phyloP scores from a whole-genome alignment of 2,113 vertebrate genomes.

The Oxyruncus cristatus region DNA sequence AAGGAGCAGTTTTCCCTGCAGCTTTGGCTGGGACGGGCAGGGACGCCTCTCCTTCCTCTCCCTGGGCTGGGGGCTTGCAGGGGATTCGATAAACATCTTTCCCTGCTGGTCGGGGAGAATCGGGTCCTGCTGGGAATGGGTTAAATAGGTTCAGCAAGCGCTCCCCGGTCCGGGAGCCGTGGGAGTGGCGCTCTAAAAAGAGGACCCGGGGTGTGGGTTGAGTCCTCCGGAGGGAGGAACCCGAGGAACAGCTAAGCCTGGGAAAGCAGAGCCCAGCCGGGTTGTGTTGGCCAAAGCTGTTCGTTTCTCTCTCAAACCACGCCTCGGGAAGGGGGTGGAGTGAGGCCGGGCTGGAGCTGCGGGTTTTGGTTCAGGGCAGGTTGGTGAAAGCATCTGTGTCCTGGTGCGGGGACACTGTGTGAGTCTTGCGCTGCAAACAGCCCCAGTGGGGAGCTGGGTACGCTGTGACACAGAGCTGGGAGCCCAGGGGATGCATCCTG shows the following conservation, averaged over 20 bases:
- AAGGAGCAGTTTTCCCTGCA: background rate
- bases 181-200: constrained; percentile 37
- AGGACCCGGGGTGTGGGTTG: constrained; percentile 44
- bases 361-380: background rate
- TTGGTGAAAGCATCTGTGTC: background rate
- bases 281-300: constrained; percentile 1
- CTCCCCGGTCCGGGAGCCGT: background rate
- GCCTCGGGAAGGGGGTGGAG: constrained; percentile 26
- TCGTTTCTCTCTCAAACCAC: constrained; percentile 24
- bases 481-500: fast-evolving
- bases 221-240: constrained; percentile 58
- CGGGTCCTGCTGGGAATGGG: background rate
- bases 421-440: fast-evolving
- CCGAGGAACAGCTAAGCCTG: constrained; percentile 61
- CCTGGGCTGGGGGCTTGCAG: fast-evolving
- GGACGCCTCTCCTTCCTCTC: background rate
- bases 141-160: background rate
- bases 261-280: constrained; percentile 43
- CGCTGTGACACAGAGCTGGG: background rate
- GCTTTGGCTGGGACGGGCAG: background rate
- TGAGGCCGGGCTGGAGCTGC: background rate
- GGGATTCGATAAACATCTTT: background rate
- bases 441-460: background rate
- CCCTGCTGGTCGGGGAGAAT: fast-evolving
- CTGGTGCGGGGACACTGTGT: background rate